phyloP scores from a whole-genome alignment of 2,888 invertebrate genomes.

The Schizotus pectinicornis region DNA sequence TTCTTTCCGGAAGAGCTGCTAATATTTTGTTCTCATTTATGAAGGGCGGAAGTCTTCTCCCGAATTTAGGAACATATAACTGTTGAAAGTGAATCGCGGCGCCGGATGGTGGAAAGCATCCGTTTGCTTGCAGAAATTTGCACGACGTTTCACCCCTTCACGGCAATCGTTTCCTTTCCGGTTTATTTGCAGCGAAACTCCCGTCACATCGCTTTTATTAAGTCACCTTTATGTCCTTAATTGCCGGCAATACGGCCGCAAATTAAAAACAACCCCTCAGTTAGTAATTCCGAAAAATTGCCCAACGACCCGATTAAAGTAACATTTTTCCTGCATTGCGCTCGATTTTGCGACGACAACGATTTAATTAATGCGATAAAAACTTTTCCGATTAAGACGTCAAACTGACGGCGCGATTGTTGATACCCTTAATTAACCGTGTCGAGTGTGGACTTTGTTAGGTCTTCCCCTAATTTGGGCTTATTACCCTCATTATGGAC shows the following conservation, averaged over 20 bases:
- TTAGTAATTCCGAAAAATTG: no score
- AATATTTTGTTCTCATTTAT: slow-evolving; percentile 25
- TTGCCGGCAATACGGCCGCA: slow-evolving; percentile 1
- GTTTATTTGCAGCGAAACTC: slow-evolving; percentile 3
- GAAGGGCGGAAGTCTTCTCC: slow-evolving; percentile 4
- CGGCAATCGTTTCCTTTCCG: slow-evolving; percentile 17
- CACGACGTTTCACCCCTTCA: slow-evolving; percentile 11
- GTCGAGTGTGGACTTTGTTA: not conserved
- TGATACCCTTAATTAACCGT: slow-evolving; percentile 13
- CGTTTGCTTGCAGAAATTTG: slow-evolving; percentile 23
- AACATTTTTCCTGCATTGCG: slow-evolving; percentile 1
- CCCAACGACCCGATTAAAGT: not conserved
- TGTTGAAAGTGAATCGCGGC: slow-evolving; percentile 12
- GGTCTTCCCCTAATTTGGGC: not conserved
- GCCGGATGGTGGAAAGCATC: slow-evolving; percentile 23
- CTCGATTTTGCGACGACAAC: slow-evolving; percentile 4
- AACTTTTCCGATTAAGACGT: slow-evolving; percentile 7
- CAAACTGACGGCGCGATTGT: slow-evolving; percentile 11
- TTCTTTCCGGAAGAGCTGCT: slow-evolving; percentile 5
- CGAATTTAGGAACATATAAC: slow-evolving; percentile 16
- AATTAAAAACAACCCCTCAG: not conserved
- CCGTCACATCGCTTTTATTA: slow-evolving; percentile 7
- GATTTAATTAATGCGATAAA: slow-evolving; percentile 15
- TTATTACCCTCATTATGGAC: no score
- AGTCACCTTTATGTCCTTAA: not conserved